These are phyloP conservation scores for Microcebus tavaratra DNA, from an alignment of 2,113 vertebrate species.

Conservation along the genomic window DNA sequence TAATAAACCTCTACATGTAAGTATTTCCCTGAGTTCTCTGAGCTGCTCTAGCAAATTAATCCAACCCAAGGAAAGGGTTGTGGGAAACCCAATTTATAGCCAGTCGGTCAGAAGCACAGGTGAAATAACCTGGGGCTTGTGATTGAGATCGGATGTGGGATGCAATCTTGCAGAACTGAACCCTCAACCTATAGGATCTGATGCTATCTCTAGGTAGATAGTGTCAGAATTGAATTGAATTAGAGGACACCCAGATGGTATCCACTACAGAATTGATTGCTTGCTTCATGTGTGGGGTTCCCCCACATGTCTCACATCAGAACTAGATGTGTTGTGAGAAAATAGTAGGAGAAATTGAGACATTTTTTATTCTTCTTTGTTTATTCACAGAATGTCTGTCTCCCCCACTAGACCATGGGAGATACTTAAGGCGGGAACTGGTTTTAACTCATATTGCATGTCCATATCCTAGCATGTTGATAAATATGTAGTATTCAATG, in stretches of 20 bases:
- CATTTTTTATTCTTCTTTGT: background rate
- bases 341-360: background rate
- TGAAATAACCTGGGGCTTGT: background rate
- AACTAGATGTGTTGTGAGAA: background rate
- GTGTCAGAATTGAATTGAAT: background rate
- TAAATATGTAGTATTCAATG: background rate
- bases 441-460: background rate
- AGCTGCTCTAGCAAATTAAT: background rate
- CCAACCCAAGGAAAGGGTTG: background rate
- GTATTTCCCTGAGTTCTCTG: background rate
- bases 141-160: background rate
- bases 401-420: background rate
- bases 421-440: background rate
- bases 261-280: background rate
- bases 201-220: background rate
- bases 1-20: background rate
- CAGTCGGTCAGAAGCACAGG: background rate
- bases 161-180: background rate
- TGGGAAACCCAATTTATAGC: background rate
- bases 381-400: background rate
- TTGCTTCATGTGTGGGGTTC: background rate
- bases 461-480: background rate
- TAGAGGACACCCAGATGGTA: background rate
- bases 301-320: background rate
- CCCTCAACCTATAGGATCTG: background rate